Conservation (phyloP, 1,140 invertebrate species). For the Brachionus sp. region DNA sequence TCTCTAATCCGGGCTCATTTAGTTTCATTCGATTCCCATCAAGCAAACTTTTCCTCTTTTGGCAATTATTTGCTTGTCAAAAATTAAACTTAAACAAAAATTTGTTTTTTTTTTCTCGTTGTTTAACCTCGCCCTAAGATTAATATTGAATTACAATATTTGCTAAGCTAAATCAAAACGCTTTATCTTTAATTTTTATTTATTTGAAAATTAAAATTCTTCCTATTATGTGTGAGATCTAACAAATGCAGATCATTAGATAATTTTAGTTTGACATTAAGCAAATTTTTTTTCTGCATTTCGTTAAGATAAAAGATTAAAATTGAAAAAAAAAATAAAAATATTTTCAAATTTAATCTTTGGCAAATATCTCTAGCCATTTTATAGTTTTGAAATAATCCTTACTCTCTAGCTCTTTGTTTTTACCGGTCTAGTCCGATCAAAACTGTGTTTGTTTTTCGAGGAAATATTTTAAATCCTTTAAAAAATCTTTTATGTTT, state of each 20-base stretch:
- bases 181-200: not conserved
- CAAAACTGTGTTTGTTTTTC: constrained; percentile 1
- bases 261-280: constrained; percentile 33
- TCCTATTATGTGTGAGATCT: not conserved
- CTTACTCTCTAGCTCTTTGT: not conserved
- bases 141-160: constrained; percentile 44
- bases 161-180: not conserved
- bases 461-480: constrained; percentile 23
- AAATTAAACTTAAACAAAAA: constrained; percentile 15
- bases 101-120: not conserved
- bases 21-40: constrained; percentile 1
- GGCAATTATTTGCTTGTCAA: constrained; percentile 41
- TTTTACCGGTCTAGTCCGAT: constrained; percentile 19
- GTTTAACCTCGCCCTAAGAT: not conserved
- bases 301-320: not conserved
- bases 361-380: constrained; percentile 13
- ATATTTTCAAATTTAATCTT: constrained; percentile 17
- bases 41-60: not conserved
- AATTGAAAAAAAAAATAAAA: not conserved
- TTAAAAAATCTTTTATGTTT: constrained; percentile 7
- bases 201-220: constrained; percentile 11
- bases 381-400: constrained; percentile 22
- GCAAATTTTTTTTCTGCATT: constrained; percentile 9
- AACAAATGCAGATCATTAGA: not conserved
- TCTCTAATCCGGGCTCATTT: constrained; percentile 9